A percentile compares a stretch with the other conserved stretches of the same genome.
Evolutionary conservation across 2,888 invertebrate species (phyloP).

Genomic region (Anticlea derivata): DNA sequence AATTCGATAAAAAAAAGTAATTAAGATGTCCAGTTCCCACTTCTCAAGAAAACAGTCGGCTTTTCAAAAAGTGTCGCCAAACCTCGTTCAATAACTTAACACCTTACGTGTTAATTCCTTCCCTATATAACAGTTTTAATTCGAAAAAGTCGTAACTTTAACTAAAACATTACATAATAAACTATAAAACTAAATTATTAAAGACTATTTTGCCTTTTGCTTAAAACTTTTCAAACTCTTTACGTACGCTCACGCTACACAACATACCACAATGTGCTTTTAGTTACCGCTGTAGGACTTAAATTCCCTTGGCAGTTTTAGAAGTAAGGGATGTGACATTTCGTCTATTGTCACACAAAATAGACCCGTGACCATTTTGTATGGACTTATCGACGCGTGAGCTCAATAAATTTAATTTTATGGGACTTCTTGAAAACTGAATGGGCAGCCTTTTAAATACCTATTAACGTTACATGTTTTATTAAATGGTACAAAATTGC

Average conservation of each 20-base stretch:
- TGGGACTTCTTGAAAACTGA: constrained; percentile 57
- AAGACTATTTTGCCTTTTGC: constrained; percentile 7
- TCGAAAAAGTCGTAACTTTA: neutral
- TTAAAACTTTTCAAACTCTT: constrained; percentile 2
- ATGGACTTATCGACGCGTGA: constrained; percentile 60
- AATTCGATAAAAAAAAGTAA: constrained; percentile 25
- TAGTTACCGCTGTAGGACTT: neutral
- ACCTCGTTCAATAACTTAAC: constrained; percentile 55
- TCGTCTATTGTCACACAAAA: constrained; percentile 44
- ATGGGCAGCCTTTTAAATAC: constrained; percentile 55
- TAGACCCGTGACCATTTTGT: constrained; percentile 48
- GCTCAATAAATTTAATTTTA: constrained; percentile 77
- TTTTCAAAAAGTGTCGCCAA: constrained; percentile 47
- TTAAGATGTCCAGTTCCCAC: constrained; percentile 34
- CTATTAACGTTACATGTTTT: constrained; percentile 44
- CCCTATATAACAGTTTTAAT: constrained; percentile 25
- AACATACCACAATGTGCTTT: constrained; percentile 1
- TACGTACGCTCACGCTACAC: constrained; percentile 3
- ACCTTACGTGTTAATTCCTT: constrained; percentile 55
- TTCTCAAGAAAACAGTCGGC: constrained; percentile 43
- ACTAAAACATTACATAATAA: neutral
- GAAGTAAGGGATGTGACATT: constrained; percentile 41
- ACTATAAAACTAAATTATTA: neutral
- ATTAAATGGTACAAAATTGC: constrained; percentile 14
- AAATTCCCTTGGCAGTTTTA: neutral